These are phyloP conservation scores for Equus quagga DNA, from an alignment of 2,113 vertebrate species.

Conservation along the genomic window DNA sequence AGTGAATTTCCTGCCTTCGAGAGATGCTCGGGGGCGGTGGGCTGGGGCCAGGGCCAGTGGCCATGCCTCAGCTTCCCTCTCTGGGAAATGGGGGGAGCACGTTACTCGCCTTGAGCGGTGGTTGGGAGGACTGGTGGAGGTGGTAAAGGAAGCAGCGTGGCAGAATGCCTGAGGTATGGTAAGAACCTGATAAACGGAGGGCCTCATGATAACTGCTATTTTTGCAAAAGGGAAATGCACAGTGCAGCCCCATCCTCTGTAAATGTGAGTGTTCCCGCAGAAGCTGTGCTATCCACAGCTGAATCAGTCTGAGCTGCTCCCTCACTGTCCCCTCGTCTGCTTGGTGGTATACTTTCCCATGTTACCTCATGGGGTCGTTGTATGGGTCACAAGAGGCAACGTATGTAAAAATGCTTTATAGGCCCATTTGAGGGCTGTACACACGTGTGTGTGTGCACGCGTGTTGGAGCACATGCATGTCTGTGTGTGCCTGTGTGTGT, in stretches of 20 bases:
- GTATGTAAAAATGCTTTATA: fast-evolving
- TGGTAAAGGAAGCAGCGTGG: fast-evolving
- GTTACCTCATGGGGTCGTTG: fast-evolving
- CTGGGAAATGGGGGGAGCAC: fast-evolving
- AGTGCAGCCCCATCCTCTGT: fast-evolving
- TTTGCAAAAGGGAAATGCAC: fast-evolving
- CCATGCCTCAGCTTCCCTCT: not conserved
- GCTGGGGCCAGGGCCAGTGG: not conserved
- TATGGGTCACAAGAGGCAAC: fast-evolving
- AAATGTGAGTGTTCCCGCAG: fast-evolving
- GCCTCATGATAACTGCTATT: fast-evolving
- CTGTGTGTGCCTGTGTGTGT: too few relatives aligned
- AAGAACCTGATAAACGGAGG: fast-evolving
- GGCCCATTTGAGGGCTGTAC: not conserved
- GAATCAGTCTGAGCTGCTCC: fast-evolving
- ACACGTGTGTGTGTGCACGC: fast-evolving
- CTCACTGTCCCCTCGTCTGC: fast-evolving
- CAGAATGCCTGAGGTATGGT: fast-evolving
- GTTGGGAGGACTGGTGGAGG: fast-evolving
- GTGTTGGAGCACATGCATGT: fast-evolving
- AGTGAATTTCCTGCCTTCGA: not conserved
- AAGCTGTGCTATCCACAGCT: fast-evolving
- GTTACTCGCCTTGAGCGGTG: fast-evolving
- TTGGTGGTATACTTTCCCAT: fast-evolving
- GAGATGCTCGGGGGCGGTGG: not conserved